A percentile compares a stretch with the other conserved stretches of the same genome.
phyloP scores from a whole-genome alignment of 2,113 vertebrate genomes.

The Furnarius figulus region DNA sequence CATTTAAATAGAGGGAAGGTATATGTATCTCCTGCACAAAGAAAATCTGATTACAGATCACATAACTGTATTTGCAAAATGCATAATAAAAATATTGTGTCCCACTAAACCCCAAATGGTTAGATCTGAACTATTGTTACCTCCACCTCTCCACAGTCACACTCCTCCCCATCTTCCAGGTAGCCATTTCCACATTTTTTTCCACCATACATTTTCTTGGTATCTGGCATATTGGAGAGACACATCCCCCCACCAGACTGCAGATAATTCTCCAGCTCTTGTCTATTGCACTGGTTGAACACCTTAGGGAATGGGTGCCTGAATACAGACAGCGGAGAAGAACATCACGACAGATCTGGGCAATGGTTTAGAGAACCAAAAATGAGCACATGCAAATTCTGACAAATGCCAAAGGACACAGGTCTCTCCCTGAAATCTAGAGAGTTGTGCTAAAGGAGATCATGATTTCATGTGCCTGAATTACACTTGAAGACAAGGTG shows the following conservation, averaged over 20 bases:
- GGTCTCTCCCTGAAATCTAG: not conserved
- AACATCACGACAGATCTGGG: not conserved
- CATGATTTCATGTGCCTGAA: not conserved
- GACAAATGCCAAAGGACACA: not conserved
- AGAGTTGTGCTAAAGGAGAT: not conserved
- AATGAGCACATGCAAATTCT: not conserved
- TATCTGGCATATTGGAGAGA: constrained; percentile 93
- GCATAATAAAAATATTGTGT: not conserved
- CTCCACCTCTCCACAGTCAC: constrained; percentile 94
- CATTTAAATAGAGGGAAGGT: not conserved
- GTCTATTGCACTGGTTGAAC: constrained; percentile 90
- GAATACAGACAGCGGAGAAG: not conserved
- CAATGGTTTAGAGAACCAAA: not conserved
- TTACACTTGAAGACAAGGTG: not conserved
- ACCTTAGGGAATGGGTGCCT: constrained; percentile 93
- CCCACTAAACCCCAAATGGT: not conserved
- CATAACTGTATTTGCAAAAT: not conserved
- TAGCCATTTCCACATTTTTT: constrained; percentile 95
- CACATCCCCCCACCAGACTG: constrained; percentile 95
- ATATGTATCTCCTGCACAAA: not conserved
- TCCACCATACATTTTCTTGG: constrained; percentile 87
- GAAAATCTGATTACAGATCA: not conserved
- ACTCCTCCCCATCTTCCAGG: constrained; percentile 95
- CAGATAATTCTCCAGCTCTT: constrained; percentile 88
- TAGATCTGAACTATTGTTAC: constrained; percentile 61